These are phyloP conservation scores for Sarcoramphus papa DNA, from an alignment of 2,797 vertebrate genomes.

Conservation along the genomic window DNA sequence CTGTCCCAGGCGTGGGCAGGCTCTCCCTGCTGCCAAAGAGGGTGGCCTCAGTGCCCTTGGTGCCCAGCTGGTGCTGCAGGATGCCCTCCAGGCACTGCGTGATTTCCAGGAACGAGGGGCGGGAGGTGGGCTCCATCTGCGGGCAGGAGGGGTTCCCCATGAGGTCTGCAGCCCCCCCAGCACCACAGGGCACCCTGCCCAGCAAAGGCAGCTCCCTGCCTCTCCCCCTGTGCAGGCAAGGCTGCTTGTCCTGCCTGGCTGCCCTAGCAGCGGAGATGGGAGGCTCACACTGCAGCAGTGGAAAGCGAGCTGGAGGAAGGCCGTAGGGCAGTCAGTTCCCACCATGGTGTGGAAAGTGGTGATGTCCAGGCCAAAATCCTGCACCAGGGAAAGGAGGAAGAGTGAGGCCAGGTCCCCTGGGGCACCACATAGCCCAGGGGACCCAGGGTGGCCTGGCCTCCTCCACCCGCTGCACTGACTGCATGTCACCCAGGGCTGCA, in stretches of 20 bases:
- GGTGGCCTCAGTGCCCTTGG: not conserved
- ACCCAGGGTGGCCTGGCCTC: not conserved
- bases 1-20: not conserved
- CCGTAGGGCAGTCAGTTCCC: conserved; percentile 80
- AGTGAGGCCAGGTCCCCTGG: not conserved
- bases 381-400: not conserved
- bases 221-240: not conserved
- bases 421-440: too few relatives aligned
- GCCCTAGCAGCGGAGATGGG: not conserved
- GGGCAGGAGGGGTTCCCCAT: not conserved
- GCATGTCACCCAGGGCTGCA: not conserved
- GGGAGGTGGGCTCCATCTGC: conserved; percentile 80
- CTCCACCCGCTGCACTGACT: not conserved
- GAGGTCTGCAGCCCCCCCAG: not conserved
- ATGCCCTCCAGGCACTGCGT: conserved; percentile 77
- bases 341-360: conserved; percentile 83
- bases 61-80: conserved; percentile 62
- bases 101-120: conserved; percentile 85
- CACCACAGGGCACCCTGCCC: not conserved
- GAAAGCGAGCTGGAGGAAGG: conserved; percentile 86
- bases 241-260: not conserved
- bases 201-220: not conserved
- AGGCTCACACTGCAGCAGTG: conserved; percentile 86
- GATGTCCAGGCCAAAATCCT: conserved; percentile 92
- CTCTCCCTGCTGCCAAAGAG: not conserved